Evolutionary conservation across 2,113 vertebrate species (phyloP), one percentile per base, ranked within the genome.

Genomic region (Sander lucioperca): DNA sequence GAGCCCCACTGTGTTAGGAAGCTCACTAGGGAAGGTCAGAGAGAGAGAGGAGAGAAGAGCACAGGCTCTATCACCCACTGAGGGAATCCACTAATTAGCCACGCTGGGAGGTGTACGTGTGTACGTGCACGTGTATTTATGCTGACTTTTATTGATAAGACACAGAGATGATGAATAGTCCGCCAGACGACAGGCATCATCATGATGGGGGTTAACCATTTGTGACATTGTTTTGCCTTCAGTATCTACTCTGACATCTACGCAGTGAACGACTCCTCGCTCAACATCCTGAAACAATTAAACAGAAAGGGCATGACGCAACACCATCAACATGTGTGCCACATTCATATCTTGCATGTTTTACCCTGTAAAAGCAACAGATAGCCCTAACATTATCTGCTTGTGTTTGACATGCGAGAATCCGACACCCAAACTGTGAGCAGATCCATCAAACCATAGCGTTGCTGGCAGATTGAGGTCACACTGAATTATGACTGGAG

Each of bases 401-500:
- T 83, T 50, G 84, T 90, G 90, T 90, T 89, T 94, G 94, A 95
- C 94, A 94, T 86, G 92, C 48, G 65, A 86, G 86, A 72, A 89
- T 86, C 61, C 62, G 85, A 89, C 93, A 92, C 88, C 88, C 84
- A 86, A 92, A 94, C 91, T 82, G 89, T 78, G 87, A 91, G 92
- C 89, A 85, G 84, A 94, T 95, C 94, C 94, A 95, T 96, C 95
- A 95, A 88, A 74, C 82, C 78, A 73, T 53, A 77, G 92, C 57
- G 79, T 66, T 59, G 82, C 81, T 95, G 95, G 93, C 95, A 96
- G 91, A 96, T 96, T 95, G 94, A 96, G 95, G 95, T 96, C 95
- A 95, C 30, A 62, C 89, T 96, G 95, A 96, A 95, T 96, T 96
- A 95, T 95, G 94, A 94, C 87, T 93, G 81, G 85, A 87, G 93